Evolutionary conservation across 1,140 invertebrate species (phyloP), one percentile per base, ranked within the genome.

Genomic region (Drosophila baimaii): DNA sequence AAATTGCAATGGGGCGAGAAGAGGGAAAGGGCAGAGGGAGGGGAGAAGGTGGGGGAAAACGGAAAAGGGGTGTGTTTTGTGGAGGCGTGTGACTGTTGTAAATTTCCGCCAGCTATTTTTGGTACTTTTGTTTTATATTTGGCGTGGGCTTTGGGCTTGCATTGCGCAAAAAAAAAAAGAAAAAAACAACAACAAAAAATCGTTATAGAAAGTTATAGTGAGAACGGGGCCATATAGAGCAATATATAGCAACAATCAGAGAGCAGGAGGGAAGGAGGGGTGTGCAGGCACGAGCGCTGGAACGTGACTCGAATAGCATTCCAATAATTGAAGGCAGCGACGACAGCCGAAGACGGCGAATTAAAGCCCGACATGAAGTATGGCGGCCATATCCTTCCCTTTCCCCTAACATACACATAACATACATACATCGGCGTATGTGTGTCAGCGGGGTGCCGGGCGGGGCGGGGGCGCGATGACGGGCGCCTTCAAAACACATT

Each of bases 291-390:
- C 82, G 64, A 49, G 80, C 66, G 71, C 66, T 47, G 66, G 71
- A 77, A 88, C 82, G 83, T 88, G 83, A 86, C 83, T 85, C 62
- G 83, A 86, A 86, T 86, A 72, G 64, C 54, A 82, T 78, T 68
- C 46, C 66, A 86, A 88, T 85, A 81, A 86, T 86, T 86, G 79
- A 86, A 86, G 75, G 43, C 72, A 77, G 73, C 71, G 71, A 43
- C 63, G 73, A 77, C 74, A 77, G 73, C 27, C 43, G 23, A 77
- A 77, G 78, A 86, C 81, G 85, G 69, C 66, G 79, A 88, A 88
- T 82, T 79, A 88, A 82, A 82, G 77, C 61, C 64, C 71, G 76
- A 49, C 74, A 86, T 86, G 74, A 85, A 86, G 78, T 81, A 79
- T 86, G 78, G 52, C 68, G 47, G 35, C 43, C 27, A 44, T 49